phyloP scores from a whole-genome alignment of 2,888 invertebrate species.

The Augiades crinisus region DNA sequence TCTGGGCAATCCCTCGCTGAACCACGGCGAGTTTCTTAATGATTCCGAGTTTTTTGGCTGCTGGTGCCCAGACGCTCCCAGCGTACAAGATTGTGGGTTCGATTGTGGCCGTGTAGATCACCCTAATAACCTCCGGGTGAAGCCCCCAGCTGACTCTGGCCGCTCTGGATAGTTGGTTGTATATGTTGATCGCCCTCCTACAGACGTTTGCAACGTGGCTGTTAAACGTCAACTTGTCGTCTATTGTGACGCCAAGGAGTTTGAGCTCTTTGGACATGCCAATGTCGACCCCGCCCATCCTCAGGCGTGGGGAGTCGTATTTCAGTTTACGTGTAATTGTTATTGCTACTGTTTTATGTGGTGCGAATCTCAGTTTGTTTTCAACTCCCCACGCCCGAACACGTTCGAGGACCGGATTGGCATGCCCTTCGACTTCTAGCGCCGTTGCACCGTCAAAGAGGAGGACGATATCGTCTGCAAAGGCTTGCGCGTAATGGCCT shows the following conservation, averaged over 20 bases:
- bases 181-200: conserved; percentile 11
- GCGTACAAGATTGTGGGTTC: conserved; percentile 6
- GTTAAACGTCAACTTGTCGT: too few species aligned
- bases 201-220: conserved; percentile 14
- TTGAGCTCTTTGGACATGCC: conserved; percentile 16
- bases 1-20: conserved; percentile 27
- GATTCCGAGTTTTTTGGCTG: background rate
- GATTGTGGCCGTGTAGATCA: too few species aligned
- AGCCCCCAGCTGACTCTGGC: too few species aligned
- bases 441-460: background rate
- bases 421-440: background rate
- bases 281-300: too few species aligned
- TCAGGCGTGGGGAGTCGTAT: too few species aligned
- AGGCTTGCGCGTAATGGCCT: too few species aligned
- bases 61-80: too few species aligned
- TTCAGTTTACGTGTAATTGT: conserved; percentile 21
- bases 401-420: background rate
- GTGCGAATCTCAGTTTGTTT: conserved; percentile 26
- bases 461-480: too few species aligned
- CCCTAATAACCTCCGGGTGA: conserved; percentile 3
- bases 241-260: conserved; percentile 26
- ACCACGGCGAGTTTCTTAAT: conserved; percentile 6
- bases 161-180: too few species aligned
- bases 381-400: conserved; percentile 1
- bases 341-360: too few species aligned